phyloP scores from a whole-genome alignment of 2,888 invertebrate genomes.

The Drosophila barbarae region DNA sequence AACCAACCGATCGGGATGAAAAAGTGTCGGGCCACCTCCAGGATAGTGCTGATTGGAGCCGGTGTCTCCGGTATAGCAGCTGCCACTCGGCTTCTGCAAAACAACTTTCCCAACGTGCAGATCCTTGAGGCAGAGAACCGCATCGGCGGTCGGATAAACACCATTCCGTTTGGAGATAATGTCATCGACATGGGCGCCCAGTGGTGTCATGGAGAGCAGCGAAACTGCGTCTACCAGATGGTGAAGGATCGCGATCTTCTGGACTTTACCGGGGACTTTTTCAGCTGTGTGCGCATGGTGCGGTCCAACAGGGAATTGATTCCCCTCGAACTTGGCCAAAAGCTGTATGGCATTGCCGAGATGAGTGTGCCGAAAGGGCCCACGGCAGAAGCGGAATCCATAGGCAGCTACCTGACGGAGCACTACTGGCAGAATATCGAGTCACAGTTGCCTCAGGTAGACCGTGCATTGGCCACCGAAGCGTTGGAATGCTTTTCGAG shows the following conservation, averaged over 20 bases:
- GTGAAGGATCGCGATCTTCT: conserved; percentile 75
- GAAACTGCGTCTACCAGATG: conserved; percentile 82
- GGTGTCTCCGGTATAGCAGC: conserved; percentile 78
- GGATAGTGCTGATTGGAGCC: conserved; percentile 76
- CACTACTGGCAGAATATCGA: conserved; percentile 20
- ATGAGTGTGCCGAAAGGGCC: conserved; percentile 4
- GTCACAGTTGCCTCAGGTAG: conserved; percentile 5
- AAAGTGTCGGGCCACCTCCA: conserved; percentile 48
- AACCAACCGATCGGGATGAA: conserved; percentile 11
- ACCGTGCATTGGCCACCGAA: conserved; percentile 17
- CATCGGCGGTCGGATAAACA: conserved; percentile 83
- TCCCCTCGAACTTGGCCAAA: conserved; percentile 61
- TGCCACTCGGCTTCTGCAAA: conserved; percentile 76
- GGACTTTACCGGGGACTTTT: conserved; percentile 58
- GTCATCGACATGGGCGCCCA: conserved; percentile 87
- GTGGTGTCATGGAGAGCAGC: conserved; percentile 84
- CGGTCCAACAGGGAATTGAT: conserved; percentile 77
- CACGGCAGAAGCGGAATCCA: not conserved
- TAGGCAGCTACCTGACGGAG: conserved; percentile 7
- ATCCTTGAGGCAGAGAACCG: conserved; percentile 83
- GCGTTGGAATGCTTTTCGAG: conserved; percentile 18
- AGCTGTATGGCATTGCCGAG: not conserved
- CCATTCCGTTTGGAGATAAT: conserved; percentile 81
- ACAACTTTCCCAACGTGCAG: conserved; percentile 80
- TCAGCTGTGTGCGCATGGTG: conserved; percentile 62